Base-by-base conservation (phyloP, 1,140 invertebrate genomes). In the Riptortus pedestris region DNA sequence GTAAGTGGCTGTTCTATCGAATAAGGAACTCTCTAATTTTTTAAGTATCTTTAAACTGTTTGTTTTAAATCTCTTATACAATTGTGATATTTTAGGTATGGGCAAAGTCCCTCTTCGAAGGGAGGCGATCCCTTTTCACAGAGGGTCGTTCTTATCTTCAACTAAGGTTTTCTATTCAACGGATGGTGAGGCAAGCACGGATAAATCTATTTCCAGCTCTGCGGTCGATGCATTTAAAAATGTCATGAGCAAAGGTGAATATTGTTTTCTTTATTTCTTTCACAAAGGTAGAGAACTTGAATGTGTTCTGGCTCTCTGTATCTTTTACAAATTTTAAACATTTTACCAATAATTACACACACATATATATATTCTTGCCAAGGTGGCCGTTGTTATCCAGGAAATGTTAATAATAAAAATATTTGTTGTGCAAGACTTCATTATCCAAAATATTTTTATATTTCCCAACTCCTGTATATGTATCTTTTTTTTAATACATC, bases 171-270 rank as follows among this genome's bases (percentile, higher is more conserved):
- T 7, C 14, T 38, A 7, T 14, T 7, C 5, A 7, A 38, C 31
- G 5, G 31, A 38, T 14, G 14, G 14, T 38, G 31, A 38, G 14
- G 31, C 31, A 38, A 14, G 31, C 31, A 7, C 31, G 5, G 14
- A 38, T 14, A 5, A 38, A 38, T 7, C 31, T 14, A 38, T 38
- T 24, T 55, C 22, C 7, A 55, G 26, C 26, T 24, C 51, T 24
- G 26, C 51, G 7, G 51, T 55, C 7, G 51, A 55, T 55, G 20
- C 24, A 14, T 24, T 55, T 1, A 55, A 55, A 55, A 55, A 55
- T 55, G 51, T 24, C 4, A 26, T 55, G 9, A 55, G 51, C 22
- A 55, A 55, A 55, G 51, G 51, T 55, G 26, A 24, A 20, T 12
- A n/a, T 9, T 47, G 4, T 47, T n/a, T 47, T n/a, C n/a, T n/a